These are phyloP conservation scores for Himalopsyche phryganea DNA, from an alignment of 1,140 invertebrate species.

Conservation along the genomic window DNA sequence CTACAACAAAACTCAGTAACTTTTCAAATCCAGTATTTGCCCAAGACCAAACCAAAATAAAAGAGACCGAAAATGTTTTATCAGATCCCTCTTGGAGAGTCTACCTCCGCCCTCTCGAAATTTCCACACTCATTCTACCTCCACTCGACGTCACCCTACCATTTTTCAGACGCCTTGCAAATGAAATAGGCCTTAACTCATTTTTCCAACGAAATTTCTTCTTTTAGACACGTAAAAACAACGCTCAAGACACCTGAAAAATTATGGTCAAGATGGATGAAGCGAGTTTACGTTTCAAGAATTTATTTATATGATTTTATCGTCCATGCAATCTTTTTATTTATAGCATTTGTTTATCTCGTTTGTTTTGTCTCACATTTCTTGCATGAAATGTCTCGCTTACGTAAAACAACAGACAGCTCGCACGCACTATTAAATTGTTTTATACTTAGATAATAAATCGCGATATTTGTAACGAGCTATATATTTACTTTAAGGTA, in stretches of 20 bases:
- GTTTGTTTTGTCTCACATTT: neutral
- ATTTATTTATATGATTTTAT: conserved; percentile 7
- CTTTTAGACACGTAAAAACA: conserved; percentile 29
- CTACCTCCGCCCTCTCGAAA: conserved; percentile 16
- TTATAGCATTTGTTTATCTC: conserved; percentile 4
- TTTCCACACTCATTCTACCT: conserved; percentile 3
- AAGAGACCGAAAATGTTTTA: conserved; percentile 30
- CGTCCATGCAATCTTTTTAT: neutral
- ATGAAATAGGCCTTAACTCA: conserved; percentile 34
- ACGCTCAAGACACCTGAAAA: conserved; percentile 31
- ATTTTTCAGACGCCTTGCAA: conserved; percentile 33
- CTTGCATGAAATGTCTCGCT: neutral
- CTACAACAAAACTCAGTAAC: conserved; percentile 18
- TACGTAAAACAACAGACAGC: too few species aligned
- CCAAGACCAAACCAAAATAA: conserved; percentile 30
- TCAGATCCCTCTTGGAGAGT: conserved; percentile 28
- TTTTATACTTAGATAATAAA: too few species aligned
- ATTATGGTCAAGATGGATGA: conserved; percentile 31
- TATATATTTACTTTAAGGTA: too few species aligned
- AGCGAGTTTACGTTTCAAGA: conserved; percentile 4
- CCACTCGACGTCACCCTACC: neutral
- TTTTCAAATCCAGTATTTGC: conserved; percentile 32
- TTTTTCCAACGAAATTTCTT: conserved; percentile 21
- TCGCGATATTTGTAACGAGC: too few species aligned
- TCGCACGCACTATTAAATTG: too few species aligned